Base-by-base conservation (phyloP, 1,140 invertebrate genomes). In the Drosophila insularis region DNA sequence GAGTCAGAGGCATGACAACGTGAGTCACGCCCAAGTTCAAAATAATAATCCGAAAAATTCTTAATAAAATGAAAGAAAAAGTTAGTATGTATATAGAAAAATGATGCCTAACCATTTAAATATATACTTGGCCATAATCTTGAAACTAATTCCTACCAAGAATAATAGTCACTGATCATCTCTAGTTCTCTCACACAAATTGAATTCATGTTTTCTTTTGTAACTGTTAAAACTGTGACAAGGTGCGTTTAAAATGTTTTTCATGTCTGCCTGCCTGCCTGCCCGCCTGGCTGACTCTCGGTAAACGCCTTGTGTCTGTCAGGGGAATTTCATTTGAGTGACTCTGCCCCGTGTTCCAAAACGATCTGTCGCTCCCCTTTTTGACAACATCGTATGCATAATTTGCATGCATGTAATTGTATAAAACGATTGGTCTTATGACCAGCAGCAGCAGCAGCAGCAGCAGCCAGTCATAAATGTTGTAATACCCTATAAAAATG, bases 191-290 rank as follows among this genome's bases (percentile, higher is more conserved):
- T 46, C 64, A 74, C 68, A 70, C 74, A 78, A 69, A 82, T 71
- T 79, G 79, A 76, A 82, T 87, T 86, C 79, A 19, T 50, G 43
- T 86, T 86, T 86, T 65, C 71, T 63, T 76, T 87, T 79, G 75
- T 79, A 87, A 79, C 82, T 73, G 69, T 80, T 72, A 76, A 71
- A 77, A 65, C 58, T 68, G 63, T 86, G 82, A 86, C 82, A 87
- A 78, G 81, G 82, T 81, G 69, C 82, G 76, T 67, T 87, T 89
- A 89, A 89, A 89, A 89, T 89, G 80, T 71, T 89, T 89, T 87
- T 75, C 77, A 77, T 89, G 84, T 50, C 67, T 67, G 62, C 60
- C 77, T 63, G 63, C 72, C 74, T 60, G 61, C 66, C 65, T 35
- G 60, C 43, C 71, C 69, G 69, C 64, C 59, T 63, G 71, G 61